Percentiles rank a stretch among this genome's conserved stretches.
phyloP scores from a whole-genome alignment of 1,140 invertebrate species.

The Notospermus geniculatus region DNA sequence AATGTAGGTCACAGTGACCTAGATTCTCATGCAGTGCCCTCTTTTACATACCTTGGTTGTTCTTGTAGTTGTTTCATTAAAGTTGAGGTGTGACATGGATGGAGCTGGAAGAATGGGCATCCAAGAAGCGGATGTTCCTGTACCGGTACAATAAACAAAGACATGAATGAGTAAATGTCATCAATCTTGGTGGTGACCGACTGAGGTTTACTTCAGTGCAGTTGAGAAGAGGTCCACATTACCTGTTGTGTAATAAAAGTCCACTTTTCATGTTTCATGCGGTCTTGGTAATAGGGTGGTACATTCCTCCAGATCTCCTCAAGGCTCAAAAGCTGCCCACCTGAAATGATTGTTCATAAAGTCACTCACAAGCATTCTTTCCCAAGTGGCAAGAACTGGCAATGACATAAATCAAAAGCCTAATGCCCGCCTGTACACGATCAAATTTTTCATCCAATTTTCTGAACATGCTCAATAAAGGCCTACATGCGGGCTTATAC shows the following conservation, averaged over 20 bases:
- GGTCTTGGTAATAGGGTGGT: slow-evolving; percentile 30
- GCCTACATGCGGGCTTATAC: no score
- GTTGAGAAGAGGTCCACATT: neutral
- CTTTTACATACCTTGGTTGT: no score
- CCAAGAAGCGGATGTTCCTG: slow-evolving; percentile 49
- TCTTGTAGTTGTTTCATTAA: slow-evolving; percentile 31
- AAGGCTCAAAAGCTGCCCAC: slow-evolving; percentile 50
- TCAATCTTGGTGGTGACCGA: neutral
- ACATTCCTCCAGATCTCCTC: slow-evolving; percentile 50
- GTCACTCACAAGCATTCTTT: no score
- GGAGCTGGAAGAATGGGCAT: slow-evolving; percentile 47
- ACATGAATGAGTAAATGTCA: neutral
- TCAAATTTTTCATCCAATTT: no score
- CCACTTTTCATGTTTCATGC: slow-evolving; percentile 41
- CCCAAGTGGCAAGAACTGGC: no score
- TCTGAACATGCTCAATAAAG: no score
- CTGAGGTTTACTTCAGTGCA: neutral
- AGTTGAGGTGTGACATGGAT: slow-evolving; percentile 50
- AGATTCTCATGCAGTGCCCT: no score
- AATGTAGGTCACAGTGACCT: no score
- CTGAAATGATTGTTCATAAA: slow-evolving; percentile 17
- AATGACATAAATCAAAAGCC: no score
- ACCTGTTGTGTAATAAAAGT: slow-evolving; percentile 50
- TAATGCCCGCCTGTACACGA: no score
- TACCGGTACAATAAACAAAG: neutral